Evolutionary conservation across 2,888 invertebrate species (phyloP), one percentile per base, ranked within the genome.

Genomic region (Ornithoptera priamus): DNA sequence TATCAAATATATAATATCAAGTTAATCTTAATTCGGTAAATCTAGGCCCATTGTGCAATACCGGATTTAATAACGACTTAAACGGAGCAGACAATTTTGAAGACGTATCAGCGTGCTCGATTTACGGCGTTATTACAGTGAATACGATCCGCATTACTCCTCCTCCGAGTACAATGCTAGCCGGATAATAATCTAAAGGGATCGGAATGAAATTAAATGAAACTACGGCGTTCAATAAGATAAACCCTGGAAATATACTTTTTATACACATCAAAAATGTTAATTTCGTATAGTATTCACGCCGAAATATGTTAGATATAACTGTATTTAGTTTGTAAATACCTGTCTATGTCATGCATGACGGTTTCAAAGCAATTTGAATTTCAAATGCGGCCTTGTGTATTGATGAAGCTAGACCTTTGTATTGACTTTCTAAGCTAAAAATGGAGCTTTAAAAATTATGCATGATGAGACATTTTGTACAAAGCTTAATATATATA

Each of bases 191-290:
- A 78, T 72, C 77, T 78, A 75, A 60, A 61, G 72, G 75, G 76
- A 81, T 83, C 78, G 78, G 80, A 80, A 81, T 77, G 80, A 75
- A 78, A 76, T 78, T 81, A 80, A 81, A 81, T 79, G 78, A 79
- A 80, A 80, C 74, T 78, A 12, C n/a, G 22, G 22, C 53, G n/a
- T 53, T 6, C 18, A 53, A 53, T 18, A n/a, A 18, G 18, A n/a
- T n/a, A n/a, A 15, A 2, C 15, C 10, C 46, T 15, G 15, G 15
- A 12, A 12, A 46, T 15, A 46, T 2, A 15, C 46, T 46, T 46
- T 46, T 46, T 46, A 15, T 15, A 12, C 4, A 15, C 15, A 15
- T 15, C 46, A 46, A 46, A 46, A 46, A 46, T 46, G 0, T 12
- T 12, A 12, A 46, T 46, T 46, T 46, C 15, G 12, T 15, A 15